Percentiles rank a stretch among this genome's conserved stretches.
Evolutionary conservation across 2,888 invertebrate genomes (phyloP).

Genomic region (Leptopterna dolabrata): DNA sequence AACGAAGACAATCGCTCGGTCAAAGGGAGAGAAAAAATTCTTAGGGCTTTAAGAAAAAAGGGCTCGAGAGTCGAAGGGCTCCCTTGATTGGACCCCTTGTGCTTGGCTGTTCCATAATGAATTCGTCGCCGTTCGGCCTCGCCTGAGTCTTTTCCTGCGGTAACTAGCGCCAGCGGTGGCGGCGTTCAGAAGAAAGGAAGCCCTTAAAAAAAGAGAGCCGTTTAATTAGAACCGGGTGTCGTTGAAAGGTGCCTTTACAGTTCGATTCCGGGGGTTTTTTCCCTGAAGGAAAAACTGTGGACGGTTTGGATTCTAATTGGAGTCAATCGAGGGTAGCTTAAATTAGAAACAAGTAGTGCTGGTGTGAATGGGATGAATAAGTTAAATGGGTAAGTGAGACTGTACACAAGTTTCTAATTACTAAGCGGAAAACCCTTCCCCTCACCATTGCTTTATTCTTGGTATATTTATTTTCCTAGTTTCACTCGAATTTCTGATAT

Average conservation of each 20-base stretch:
- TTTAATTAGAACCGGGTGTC: background rate
- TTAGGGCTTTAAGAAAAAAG: slow-evolving; percentile 3
- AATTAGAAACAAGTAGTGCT: too few relatives aligned
- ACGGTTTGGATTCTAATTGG: too few relatives aligned
- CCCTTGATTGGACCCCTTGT: slow-evolving; percentile 40
- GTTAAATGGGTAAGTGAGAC: too few relatives aligned
- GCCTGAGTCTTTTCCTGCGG: background rate
- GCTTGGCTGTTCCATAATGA: slow-evolving; percentile 27
- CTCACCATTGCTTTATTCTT: too few relatives aligned
- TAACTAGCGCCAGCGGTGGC: slow-evolving; percentile 1
- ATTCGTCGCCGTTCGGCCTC: slow-evolving; percentile 18
- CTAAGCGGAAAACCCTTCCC: too few relatives aligned
- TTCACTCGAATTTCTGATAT: too few relatives aligned
- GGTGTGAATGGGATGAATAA: too few relatives aligned
- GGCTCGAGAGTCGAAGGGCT: background rate
- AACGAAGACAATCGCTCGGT: slow-evolving; percentile 26
- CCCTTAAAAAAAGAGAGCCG: background rate
- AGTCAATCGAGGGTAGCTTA: too few relatives aligned
- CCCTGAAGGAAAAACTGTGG: too few relatives aligned
- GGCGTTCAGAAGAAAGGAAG: background rate
- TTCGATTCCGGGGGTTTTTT: background rate
- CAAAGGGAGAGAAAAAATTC: background rate
- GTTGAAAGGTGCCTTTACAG: background rate
- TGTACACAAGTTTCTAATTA: too few relatives aligned
- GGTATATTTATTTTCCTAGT: too few relatives aligned